Evolutionary conservation across 2,888 invertebrate genomes (phyloP).

Genomic region (Dromius quadrimaculatus): DNA sequence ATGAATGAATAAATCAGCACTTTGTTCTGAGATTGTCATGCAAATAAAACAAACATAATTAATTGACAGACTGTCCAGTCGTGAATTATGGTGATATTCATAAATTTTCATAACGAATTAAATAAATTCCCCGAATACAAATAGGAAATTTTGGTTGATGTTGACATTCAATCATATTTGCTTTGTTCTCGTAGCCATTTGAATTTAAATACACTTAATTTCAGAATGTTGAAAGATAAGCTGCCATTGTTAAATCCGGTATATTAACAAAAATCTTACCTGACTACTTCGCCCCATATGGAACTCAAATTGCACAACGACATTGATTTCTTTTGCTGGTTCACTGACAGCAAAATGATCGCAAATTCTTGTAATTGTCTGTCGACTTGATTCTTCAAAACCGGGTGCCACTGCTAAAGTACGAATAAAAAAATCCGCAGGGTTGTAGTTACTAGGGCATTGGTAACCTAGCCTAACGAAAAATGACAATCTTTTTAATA

Average conservation of each 20-base stretch:
- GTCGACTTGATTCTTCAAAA: slow-evolving; percentile 78
- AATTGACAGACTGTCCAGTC: too few species aligned
- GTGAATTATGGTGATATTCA: too few species aligned
- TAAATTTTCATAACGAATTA: too few species aligned
- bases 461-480: slow-evolving; percentile 75
- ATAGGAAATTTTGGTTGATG: too few species aligned
- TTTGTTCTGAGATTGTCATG: too few species aligned
- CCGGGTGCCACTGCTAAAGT: slow-evolving; percentile 85
- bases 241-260: not conserved
- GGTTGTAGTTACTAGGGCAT: slow-evolving; percentile 87
- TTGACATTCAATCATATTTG: too few species aligned
- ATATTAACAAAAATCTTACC: slow-evolving; percentile 61
- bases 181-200: too few species aligned
- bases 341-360: slow-evolving; percentile 84
- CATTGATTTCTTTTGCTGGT: slow-evolving; percentile 80
- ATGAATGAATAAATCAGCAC: too few species aligned
- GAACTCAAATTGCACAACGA: slow-evolving; percentile 79
- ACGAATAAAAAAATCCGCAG: slow-evolving; percentile 90
- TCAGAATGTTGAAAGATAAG: too few species aligned
- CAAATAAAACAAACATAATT: too few species aligned
- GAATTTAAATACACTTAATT: too few species aligned
- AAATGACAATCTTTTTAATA: not conserved
- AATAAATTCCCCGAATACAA: too few species aligned
- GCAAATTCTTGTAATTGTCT: slow-evolving; percentile 79
- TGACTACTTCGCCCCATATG: slow-evolving; percentile 73